Conservation (phyloP, 2,888 invertebrate species). For the Phasia obesa region DNA sequence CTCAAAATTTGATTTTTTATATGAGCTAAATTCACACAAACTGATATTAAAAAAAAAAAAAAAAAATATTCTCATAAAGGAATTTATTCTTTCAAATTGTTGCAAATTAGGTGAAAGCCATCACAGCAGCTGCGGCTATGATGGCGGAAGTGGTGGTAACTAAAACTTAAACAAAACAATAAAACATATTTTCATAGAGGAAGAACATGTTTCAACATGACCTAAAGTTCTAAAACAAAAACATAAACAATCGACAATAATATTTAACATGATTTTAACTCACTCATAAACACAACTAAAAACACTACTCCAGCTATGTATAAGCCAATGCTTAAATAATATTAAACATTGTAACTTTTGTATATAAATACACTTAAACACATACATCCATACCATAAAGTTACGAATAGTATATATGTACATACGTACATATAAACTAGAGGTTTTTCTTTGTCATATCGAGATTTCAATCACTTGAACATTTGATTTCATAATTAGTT, state of each 20-base stretch:
- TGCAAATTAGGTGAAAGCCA: neutral
- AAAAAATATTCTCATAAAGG: neutral
- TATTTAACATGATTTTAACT: constrained; percentile 53
- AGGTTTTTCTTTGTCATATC: too few species aligned
- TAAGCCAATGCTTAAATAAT: constrained; percentile 29
- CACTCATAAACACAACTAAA: constrained; percentile 4
- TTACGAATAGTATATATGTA: neutral
- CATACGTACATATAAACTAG: too few species aligned
- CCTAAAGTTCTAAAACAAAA: constrained; percentile 49
- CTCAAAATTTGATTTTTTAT: too few species aligned
- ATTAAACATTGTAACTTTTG: constrained; percentile 7
- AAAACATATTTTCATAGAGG: constrained; percentile 50
- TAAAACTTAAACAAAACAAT: constrained; percentile 54
- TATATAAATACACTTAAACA: neutral
- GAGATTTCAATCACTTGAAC: too few species aligned
- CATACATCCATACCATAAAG: neutral
- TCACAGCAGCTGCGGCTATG: neutral
- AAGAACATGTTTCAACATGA: constrained; percentile 59
- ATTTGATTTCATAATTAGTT: too few species aligned
- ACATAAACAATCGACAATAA: constrained; percentile 52
- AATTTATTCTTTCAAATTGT: constrained; percentile 30
- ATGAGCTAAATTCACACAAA: too few species aligned
- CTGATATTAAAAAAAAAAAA: neutral
- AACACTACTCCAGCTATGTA: neutral
- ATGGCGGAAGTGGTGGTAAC: constrained; percentile 38